phyloP scores from a whole-genome alignment of 2,888 invertebrate species.

The Eupithecia dodoneata region DNA sequence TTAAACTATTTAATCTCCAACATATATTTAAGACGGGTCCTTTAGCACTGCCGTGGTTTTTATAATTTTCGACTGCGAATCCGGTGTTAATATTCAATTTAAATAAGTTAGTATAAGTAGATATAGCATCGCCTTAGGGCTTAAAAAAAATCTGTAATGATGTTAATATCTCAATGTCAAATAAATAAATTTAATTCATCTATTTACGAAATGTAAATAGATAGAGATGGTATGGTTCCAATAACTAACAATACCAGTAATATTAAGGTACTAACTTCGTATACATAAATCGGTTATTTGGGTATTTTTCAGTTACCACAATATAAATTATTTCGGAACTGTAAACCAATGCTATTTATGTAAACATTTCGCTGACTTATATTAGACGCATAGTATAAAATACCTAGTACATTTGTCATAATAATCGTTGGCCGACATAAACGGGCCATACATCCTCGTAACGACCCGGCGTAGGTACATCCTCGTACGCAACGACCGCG shows the following conservation, averaged over 20 bases:
- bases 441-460: slow-evolving; percentile 26
- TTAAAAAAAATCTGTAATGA: no score
- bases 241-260: neutral
- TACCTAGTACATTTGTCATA: slow-evolving; percentile 23
- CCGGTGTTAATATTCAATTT: neutral
- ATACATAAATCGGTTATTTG: neutral
- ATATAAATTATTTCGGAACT: neutral
- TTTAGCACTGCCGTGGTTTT: neutral
- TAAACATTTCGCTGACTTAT: neutral
- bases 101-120: neutral
- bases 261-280: neutral
- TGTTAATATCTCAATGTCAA: no score
- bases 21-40: neutral
- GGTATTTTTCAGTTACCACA: neutral
- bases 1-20: neutral
- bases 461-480: neutral
- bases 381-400: slow-evolving; percentile 2
- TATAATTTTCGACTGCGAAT: neutral
- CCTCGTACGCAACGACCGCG: slow-evolving; percentile 20
- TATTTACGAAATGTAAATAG: neutral
- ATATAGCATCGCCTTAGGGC: no score
- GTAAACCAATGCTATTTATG: neutral
- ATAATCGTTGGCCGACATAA: slow-evolving; percentile 24
- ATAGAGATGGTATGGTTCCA: neutral
- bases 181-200: no score